These are phyloP conservation scores for Lagopus leucura DNA, from an alignment of 2,113 vertebrate species.

Conservation along the genomic window DNA sequence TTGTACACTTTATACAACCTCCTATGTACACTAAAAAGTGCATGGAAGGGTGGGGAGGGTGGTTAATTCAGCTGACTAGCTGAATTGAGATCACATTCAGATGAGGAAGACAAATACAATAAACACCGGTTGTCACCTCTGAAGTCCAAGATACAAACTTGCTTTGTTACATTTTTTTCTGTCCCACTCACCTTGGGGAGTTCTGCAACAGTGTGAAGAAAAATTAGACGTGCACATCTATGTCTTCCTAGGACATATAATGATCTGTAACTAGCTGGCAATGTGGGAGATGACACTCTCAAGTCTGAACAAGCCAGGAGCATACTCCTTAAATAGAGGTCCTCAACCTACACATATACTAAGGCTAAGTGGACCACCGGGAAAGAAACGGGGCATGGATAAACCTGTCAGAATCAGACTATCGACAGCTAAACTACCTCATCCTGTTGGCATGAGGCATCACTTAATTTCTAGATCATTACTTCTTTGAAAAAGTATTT, in stretches of 20 bases:
- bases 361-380: conserved; percentile 9
- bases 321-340: neutral
- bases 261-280: neutral
- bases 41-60: neutral
- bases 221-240: neutral
- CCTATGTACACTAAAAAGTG: neutral
- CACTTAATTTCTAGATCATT: neutral
- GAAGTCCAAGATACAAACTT: neutral
- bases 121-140: neutral
- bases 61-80: conserved; percentile 22
- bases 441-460: neutral
- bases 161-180: conserved; percentile 17
- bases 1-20: neutral
- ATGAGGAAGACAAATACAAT: neutral
- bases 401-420: conserved; percentile 15
- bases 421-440: conserved; percentile 15
- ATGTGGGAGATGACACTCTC: neutral
- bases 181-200: neutral
- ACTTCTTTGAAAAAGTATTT: conserved; percentile 25
- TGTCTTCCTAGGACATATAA: neutral
- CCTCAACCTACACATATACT: neutral
- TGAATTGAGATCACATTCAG: conserved; percentile 26
- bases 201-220: neutral
- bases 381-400: neutral
- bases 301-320: neutral